A percentile compares a stretch with the other conserved stretches of the same genome.
phyloP scores from a whole-genome alignment of 2,888 invertebrate genomes.

The Cistogaster globosa region DNA sequence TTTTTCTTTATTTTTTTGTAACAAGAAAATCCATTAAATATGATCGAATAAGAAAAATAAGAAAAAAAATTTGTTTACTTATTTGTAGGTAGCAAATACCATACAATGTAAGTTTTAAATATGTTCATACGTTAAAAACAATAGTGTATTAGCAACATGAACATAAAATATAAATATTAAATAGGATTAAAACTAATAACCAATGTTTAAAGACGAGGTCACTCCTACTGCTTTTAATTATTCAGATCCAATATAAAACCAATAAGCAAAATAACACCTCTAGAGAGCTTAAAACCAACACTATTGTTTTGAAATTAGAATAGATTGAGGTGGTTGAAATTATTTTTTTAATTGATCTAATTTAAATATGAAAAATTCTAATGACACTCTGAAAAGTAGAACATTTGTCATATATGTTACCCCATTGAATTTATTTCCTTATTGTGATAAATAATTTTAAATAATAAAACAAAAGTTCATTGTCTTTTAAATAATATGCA shows the following conservation, averaged over 20 bases:
- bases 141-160: constrained; percentile 30
- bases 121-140: constrained; percentile 5
- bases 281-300: constrained; percentile 37
- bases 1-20: constrained; percentile 33
- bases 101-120: constrained; percentile 2
- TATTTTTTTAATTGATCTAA: not conserved
- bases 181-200: constrained; percentile 70
- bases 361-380: not conserved
- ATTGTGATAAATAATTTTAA: not conserved
- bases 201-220: constrained; percentile 69
- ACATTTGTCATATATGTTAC: not conserved
- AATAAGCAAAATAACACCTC: constrained; percentile 54
- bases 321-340: not conserved
- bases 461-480: not conserved
- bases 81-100: not conserved
- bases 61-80: constrained; percentile 6
- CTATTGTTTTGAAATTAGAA: constrained; percentile 20
- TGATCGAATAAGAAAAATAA: constrained; percentile 53
- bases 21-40: constrained; percentile 70
- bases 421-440: not conserved
- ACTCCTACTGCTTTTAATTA: constrained; percentile 37
- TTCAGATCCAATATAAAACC: constrained; percentile 33
- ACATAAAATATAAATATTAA: constrained; percentile 52
- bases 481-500: not conserved
- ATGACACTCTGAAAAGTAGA: not conserved